These are phyloP conservation scores for Tinea trinotella DNA, from an alignment of 2,888 invertebrate genomes.

Conservation along the genomic window DNA sequence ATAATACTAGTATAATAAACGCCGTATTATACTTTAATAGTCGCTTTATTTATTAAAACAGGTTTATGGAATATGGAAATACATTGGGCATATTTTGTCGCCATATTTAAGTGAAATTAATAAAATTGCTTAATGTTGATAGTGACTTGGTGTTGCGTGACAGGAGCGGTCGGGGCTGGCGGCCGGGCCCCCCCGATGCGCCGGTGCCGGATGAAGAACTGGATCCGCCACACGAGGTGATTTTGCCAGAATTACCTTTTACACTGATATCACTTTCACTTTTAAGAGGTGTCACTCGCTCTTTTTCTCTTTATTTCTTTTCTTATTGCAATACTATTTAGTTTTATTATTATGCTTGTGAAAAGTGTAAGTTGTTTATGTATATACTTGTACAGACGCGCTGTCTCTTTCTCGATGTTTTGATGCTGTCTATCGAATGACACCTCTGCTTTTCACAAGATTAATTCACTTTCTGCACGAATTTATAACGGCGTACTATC, in stretches of 20 bases:
- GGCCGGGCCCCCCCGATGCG: constrained; percentile 43
- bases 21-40: background rate
- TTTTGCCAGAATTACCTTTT: constrained; percentile 69
- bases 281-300: constrained; percentile 25
- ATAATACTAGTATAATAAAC: no score
- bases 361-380: background rate
- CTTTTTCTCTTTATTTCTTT: background rate
- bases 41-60: constrained; percentile 11
- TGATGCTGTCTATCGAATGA: constrained; percentile 35
- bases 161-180: constrained; percentile 66
- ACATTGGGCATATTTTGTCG: background rate
- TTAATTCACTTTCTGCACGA: constrained; percentile 44
- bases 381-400: background rate
- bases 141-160: constrained; percentile 54
- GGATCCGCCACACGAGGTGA: constrained; percentile 68
- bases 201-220: constrained; percentile 56
- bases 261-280: constrained; percentile 55
- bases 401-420: background rate
- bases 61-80: background rate
- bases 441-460: constrained; percentile 34
- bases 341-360: background rate
- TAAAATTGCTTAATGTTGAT: constrained; percentile 24
- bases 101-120: background rate
- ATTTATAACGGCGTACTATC: constrained; percentile 47
- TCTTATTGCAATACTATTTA: background rate